A percentile compares a stretch with the other conserved stretches of the same genome.
phyloP scores from a whole-genome alignment of 2,888 invertebrate genomes.

The Heliconius cydno region DNA sequence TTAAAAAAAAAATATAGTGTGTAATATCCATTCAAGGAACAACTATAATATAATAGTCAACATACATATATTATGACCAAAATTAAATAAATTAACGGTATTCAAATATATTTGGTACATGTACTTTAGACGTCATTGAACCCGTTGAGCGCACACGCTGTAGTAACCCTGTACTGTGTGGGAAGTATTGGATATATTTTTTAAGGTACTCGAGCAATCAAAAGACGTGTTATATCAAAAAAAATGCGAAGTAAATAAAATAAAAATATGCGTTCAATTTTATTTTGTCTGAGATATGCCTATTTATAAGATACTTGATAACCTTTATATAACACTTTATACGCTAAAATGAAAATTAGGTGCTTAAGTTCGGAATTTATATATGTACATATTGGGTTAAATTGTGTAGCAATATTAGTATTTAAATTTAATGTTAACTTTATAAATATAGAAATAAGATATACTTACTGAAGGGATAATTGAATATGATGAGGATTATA shows the following conservation, averaged over 20 bases:
- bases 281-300: background rate
- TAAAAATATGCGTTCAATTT: background rate
- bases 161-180: background rate
- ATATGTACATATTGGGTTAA: background rate
- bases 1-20: no score
- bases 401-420: background rate
- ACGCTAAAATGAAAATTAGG: slow-evolving; percentile 2
- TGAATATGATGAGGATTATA: slow-evolving; percentile 86
- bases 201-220: slow-evolving; percentile 26
- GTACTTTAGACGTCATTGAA: slow-evolving; percentile 28
- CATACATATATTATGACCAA: no score
- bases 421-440: background rate
- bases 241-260: slow-evolving; percentile 2
- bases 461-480: slow-evolving; percentile 89
- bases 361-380: slow-evolving; percentile 3
- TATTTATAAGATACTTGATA: background rate
- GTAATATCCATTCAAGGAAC: no score
- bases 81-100: background rate
- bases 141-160: background rate
- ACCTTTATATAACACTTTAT: slow-evolving; percentile 6
- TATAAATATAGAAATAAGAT: background rate
- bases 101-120: slow-evolving; percentile 5
- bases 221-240: slow-evolving; percentile 19
- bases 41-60: no score
- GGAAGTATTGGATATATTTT: background rate